A percentile compares a stretch with the other conserved stretches of the same genome.
Evolutionary conservation across 2,113 vertebrate genomes (phyloP).

Genomic region (Gavia stellata): DNA sequence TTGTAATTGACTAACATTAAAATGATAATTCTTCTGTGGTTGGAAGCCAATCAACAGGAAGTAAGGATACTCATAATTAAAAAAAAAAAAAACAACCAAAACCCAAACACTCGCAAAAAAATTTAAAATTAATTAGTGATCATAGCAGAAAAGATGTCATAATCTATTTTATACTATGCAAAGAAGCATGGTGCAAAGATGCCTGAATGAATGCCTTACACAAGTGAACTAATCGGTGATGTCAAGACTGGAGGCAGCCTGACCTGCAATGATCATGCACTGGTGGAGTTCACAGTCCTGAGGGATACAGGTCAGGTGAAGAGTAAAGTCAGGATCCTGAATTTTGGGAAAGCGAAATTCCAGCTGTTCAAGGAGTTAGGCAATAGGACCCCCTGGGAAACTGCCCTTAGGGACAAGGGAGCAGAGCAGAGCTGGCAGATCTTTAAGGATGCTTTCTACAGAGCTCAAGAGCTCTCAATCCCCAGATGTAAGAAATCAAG

Average conservation of each 20-base stretch:
- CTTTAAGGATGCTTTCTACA: not conserved
- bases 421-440: too few species aligned
- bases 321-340: not conserved
- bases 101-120: not conserved
- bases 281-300: not conserved
- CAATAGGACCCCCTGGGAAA: not conserved
- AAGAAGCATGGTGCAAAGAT: not conserved
- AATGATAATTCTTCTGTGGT: not conserved
- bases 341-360: not conserved
- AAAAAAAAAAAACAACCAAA: not conserved
- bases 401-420: not conserved
- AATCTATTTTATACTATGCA: not conserved
- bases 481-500: not conserved
- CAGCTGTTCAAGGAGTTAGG: not conserved
- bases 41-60: not conserved
- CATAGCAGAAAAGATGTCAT: not conserved
- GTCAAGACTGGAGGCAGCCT: not conserved
- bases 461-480: not conserved
- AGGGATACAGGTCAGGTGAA: not conserved
- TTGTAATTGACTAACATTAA: not conserved
- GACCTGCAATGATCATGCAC: not conserved
- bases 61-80: not conserved
- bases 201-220: not conserved
- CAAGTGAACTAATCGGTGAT: not conserved
- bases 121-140: not conserved